Evolutionary conservation across 2,888 invertebrate species (phyloP).

Genomic region (Andricus curvator): DNA sequence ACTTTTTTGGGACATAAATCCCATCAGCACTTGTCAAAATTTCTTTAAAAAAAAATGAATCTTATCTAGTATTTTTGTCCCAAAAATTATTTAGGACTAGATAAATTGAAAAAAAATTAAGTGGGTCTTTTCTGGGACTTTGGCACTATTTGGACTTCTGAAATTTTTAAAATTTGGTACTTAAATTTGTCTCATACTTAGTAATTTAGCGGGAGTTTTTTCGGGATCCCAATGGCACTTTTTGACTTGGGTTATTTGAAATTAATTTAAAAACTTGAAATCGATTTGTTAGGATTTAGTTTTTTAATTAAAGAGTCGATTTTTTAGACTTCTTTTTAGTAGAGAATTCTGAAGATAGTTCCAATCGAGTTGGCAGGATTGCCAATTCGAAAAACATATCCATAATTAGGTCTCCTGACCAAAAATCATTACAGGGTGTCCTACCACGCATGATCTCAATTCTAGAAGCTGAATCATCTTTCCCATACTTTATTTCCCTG

Average conservation of each 20-base stretch:
- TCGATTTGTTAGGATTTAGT: not conserved
- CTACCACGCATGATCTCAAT: conserved; percentile 18
- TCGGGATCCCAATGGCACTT: too few species aligned
- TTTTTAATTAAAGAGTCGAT: not conserved
- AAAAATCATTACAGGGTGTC: conserved; percentile 1
- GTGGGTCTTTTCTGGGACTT: too few species aligned
- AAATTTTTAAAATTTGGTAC: too few species aligned
- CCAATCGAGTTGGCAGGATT: not conserved
- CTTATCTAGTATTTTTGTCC: too few species aligned
- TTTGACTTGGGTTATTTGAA: not conserved
- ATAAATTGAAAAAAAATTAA: too few species aligned
- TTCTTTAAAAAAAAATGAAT: too few species aligned
- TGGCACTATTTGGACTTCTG: too few species aligned
- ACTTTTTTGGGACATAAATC: too few species aligned
- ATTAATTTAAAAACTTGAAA: not conserved
- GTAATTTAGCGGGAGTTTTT: too few species aligned
- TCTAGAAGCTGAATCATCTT: not conserved
- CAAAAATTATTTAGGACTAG: too few species aligned
- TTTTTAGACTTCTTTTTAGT: not conserved
- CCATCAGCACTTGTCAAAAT: too few species aligned
- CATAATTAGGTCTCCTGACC: not conserved
- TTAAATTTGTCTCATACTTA: too few species aligned
- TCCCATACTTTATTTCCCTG: not conserved
- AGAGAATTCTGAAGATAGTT: not conserved
- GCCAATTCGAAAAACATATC: conserved; percentile 11